Evolutionary conservation across 2,797 vertebrate genomes (phyloP), one percentile per base, ranked within the genome.

Genomic region (Dipus sagitta): DNA sequence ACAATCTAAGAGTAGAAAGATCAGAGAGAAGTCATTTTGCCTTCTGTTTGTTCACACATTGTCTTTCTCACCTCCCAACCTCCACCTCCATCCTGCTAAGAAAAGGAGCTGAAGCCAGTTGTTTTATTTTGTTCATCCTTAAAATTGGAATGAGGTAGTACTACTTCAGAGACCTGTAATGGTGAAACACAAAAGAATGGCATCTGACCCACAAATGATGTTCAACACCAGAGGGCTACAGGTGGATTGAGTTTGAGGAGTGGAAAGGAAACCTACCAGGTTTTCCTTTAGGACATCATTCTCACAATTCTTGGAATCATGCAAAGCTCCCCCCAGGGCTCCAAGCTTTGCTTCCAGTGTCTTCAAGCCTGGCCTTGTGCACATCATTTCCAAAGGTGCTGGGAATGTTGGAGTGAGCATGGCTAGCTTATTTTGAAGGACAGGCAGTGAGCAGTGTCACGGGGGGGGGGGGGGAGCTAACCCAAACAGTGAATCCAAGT

Each of bases 21-120:
- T 95, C 79, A 95, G 88, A 91, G 42, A 68, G 90, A 92, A 60
- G 79, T 81, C 90, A 70, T 76, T 94, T 95, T 84, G 60, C 68
- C 78, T 92, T 96, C 85, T 92, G 23, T 95, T 93, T 92, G 60
- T 79, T 93, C 42, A 28, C 1, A 47, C 67, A 18, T 70, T 54
- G 3, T 72, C 90, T 74, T 92, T 81, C 62, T 62, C 21, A 4
- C 28, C 68, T 91, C 70, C 76, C 71, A 28, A 12, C 65, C 52
- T 67, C 81, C 74, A 20, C 28, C 17, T n/a, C 77, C 68, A 23
- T 23, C 32, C 72, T 26, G 7, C 67, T 20, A 23, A 28, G 74
- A 62, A 79, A 38, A 71, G 75, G 70, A 68, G 26, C 14, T 28
- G 68, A 80, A 14, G 62, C 71, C n/a, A 54, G 32, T 38, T n/a